Percentiles rank a stretch among this genome's conserved stretches.
Evolutionary conservation across 1,140 invertebrate species (phyloP).

Genomic region (Leptinotarsa lineolata): DNA sequence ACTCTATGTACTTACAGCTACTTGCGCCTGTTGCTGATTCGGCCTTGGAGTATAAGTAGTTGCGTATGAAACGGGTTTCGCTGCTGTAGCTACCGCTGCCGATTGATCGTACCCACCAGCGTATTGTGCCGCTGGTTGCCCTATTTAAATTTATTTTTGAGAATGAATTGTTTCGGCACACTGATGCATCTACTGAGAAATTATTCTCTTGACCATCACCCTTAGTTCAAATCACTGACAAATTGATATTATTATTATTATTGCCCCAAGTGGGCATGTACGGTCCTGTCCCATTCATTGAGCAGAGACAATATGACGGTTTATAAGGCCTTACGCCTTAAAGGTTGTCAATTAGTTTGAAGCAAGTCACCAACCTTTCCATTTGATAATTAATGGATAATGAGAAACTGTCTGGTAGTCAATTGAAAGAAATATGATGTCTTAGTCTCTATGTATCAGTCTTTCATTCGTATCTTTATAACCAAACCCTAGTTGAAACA

Average conservation of each 20-base stretch:
- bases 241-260: not conserved
- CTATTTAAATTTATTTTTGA: constrained; percentile 23
- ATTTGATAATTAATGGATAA: too few species aligned
- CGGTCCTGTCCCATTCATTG: not conserved
- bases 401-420: too few species aligned
- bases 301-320: too few species aligned
- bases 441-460: too few species aligned
- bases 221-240: not conserved
- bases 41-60: constrained; percentile 59
- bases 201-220: not conserved
- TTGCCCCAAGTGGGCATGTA: not conserved
- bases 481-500: too few species aligned
- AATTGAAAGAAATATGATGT: too few species aligned
- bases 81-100: constrained; percentile 53
- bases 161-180: constrained; percentile 12
- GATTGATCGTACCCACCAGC: constrained; percentile 69
- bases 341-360: too few species aligned
- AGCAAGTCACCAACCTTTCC: too few species aligned
- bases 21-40: constrained; percentile 57
- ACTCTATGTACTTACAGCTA: constrained; percentile 47
- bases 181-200: not conserved
- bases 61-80: constrained; percentile 63
- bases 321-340: too few species aligned
- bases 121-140: constrained; percentile 70
- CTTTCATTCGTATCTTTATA: too few species aligned